Base-by-base conservation (phyloP, 2,113 vertebrate genomes). In the Chaetodon auriga region DNA sequence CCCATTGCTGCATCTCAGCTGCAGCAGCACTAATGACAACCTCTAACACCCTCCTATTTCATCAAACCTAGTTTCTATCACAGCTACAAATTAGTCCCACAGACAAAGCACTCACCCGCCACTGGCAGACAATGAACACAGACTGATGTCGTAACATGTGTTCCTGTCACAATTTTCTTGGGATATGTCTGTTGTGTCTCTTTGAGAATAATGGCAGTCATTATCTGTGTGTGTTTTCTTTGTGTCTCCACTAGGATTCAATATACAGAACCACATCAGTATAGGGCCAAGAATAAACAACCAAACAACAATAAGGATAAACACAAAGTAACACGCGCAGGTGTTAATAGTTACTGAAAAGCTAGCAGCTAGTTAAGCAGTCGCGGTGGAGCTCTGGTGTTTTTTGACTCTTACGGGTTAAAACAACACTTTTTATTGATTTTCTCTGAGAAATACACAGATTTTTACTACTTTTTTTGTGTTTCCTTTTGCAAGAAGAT, bases 21-120 rank as follows among this genome's bases (percentile, higher is more conserved):
- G 91, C 90, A 78, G 82, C 74, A 82, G 81, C 83, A 69, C 80
- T 92, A 91, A 91, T 86, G 85, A 90, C 87, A 85, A 86, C 84
- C 84, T 82, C 90, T 91, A 92, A 94, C 87, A 84, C 92, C 90
- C 87, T 88, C 90, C 87, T 87, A 89, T 88, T 95, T 93, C 86
- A 92, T 95, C 90, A 95, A 91, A 91, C 84, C 89, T 72, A 87
- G 84, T 91, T 93, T 92, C 90, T 90, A 89, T 93, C 91, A 92
- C 68, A 81, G 81, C 89, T 82, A 84, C 82, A 89, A 87, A 89
- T 91, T 88, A 87, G 72, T 55, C 48, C 61, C 51, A 69, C 53
- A 65, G 80, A 81, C 78, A 68, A 77, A 83, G 76, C 76, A 23
- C 71, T 90, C 76, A 82, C 83, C 89, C 89, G 86, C 86, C 61